Evolutionary conservation across 2,888 invertebrate species (phyloP), one percentile per base, ranked within the genome.

Genomic region (Axea sp.): DNA sequence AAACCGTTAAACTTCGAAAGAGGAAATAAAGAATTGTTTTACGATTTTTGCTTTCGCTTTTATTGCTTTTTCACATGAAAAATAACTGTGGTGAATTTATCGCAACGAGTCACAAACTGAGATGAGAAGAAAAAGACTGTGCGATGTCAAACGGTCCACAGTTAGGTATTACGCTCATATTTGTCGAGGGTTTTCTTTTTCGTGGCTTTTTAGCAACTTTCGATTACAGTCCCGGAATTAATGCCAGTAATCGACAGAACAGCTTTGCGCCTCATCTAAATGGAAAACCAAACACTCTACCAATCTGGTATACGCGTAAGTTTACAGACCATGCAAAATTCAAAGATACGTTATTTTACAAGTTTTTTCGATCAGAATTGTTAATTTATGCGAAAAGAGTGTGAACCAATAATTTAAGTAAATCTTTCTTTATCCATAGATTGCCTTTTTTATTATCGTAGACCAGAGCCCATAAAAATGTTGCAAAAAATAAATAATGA

Each of bases 171-270:
- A 73, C 82, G 11, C 78, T 89, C 30, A 71, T 88, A 30, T 83
- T 86, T 67, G 75, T 88, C 45, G 85, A 89, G 80, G 82, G 87
- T 8, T 80, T 87, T 55, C 78, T 89, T 60, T 73, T 89, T 17
- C 83, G 88, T 62, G 80, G 88, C 35, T 88, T 88, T 78, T 82
- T 88, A 37, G 84, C 82, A 15, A 85, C 87, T 74, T 87, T 87
- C 64, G 84, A 84, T 75, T 90, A 90, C 78, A 86, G 86, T 51
- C 78, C 83, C 11, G 83, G 88, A 64, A 89, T 89, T 9, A 86
- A 89, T 74, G 89, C 88, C 3, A 80, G 84, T 73, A 82, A 87
- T 77, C 75, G 73, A 22, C 80, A 85, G 72, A 89, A 89, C 80
- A 88, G 88, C 53, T 65, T 86, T 67, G 81, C 80, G 60, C 78